Conservation (phyloP, 2,797 vertebrate species). For the Emydoidea blandingii region DNA sequence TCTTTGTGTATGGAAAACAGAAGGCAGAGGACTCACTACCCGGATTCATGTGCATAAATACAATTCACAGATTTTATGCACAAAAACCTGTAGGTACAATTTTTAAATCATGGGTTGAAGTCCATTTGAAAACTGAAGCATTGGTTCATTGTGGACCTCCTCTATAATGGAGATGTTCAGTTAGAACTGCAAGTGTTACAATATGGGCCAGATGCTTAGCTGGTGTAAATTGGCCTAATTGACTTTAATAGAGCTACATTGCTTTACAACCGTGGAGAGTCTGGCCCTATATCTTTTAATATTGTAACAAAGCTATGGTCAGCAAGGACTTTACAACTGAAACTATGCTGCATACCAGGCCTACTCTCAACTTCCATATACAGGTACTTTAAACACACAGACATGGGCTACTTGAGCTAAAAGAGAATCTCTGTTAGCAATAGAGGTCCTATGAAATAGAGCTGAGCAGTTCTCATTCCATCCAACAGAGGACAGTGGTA, state of each 20-base stretch:
- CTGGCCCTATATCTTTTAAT: neutral
- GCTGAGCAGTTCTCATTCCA: neutral
- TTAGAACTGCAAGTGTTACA: neutral
- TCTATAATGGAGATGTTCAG: neutral
- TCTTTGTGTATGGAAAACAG: neutral
- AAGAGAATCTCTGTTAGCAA: neutral
- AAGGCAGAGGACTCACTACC: neutral
- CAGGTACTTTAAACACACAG: neutral
- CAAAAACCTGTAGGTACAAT: neutral
- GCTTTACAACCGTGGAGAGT: neutral
- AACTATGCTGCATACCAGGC: neutral
- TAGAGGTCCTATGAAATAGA: neutral
- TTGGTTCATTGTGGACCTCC: neutral
- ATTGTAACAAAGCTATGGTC: neutral
- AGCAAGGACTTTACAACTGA: neutral
- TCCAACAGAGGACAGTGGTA: neutral
- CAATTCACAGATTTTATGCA: neutral
- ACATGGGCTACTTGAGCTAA: neutral
- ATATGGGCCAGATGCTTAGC: neutral
- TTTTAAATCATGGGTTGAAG: neutral
- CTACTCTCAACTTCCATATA: neutral
- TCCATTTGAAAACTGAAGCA: neutral
- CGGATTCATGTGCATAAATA: neutral
- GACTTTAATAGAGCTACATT: neutral
- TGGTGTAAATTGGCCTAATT: neutral